phyloP scores from a whole-genome alignment of 2,113 vertebrate species.

The Pelodiscus sinensis region DNA sequence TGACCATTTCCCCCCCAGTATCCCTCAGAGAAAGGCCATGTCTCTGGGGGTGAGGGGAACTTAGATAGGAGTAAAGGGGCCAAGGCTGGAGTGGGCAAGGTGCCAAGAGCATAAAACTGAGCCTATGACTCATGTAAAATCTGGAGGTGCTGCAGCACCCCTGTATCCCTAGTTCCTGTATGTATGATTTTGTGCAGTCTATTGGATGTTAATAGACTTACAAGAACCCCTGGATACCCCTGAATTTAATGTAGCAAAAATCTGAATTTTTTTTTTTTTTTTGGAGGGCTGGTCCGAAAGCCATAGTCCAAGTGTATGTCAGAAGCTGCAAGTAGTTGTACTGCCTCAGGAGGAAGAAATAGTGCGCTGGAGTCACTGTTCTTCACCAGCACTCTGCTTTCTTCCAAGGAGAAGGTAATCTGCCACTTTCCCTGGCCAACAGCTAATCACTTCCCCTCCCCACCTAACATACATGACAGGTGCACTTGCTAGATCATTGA shows the following conservation, averaged over 20 bases:
- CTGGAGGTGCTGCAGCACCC: no score
- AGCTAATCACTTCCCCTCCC: background rate
- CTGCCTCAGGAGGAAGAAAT: background rate
- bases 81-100: no score
- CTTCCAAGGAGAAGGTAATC: background rate
- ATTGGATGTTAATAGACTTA: background rate
- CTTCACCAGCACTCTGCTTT: background rate
- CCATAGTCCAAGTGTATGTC: no score
- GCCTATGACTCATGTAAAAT: no score
- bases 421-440: rapidly evolving
- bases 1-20: no score
- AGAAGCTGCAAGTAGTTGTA: background rate
- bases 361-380: background rate
- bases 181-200: no score
- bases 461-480: background rate
- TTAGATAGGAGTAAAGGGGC: no score
- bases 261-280: background rate
- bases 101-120: no score
- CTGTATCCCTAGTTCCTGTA: no score
- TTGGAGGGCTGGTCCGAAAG: no score
- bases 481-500: background rate
- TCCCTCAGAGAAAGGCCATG: no score
- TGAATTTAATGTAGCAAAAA: background rate
- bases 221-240: background rate
- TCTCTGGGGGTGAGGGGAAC: no score